phyloP scores from a whole-genome alignment of 2,113 vertebrate species.

The Ciconia stormi region DNA sequence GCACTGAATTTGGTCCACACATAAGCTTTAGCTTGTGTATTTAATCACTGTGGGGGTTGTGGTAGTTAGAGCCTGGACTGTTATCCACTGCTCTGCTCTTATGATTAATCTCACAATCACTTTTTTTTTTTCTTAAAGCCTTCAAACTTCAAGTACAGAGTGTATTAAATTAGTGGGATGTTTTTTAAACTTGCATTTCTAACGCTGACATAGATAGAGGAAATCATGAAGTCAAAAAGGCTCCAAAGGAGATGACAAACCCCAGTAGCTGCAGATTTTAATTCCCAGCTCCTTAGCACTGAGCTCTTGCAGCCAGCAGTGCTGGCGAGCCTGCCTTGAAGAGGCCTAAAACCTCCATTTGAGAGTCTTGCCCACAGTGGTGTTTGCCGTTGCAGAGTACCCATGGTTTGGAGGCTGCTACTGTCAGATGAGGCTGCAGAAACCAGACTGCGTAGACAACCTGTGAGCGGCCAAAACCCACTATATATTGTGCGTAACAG shows the following conservation, averaged over 20 bases:
- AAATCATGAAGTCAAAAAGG: background rate
- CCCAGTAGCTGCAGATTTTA: background rate
- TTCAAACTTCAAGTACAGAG: background rate
- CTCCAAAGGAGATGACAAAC: background rate
- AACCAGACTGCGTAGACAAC: fast-evolving
- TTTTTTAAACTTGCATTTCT: background rate
- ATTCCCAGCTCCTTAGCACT: background rate
- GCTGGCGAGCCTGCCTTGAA: background rate
- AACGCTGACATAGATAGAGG: background rate
- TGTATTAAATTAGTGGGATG: background rate
- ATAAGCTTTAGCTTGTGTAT: background rate
- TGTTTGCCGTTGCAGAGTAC: background rate
- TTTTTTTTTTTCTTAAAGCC: background rate
- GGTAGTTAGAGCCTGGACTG: background rate
- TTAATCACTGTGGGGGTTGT: background rate
- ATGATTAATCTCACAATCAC: background rate
- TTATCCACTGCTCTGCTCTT: background rate
- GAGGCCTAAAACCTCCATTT: background rate
- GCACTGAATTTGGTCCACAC: background rate
- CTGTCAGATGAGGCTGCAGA: background rate
- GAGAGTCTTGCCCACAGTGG: background rate
- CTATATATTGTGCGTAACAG: background rate
- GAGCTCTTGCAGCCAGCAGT: background rate
- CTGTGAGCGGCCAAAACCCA: background rate
- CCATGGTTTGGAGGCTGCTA: background rate